A percentile compares a stretch with the other conserved stretches of the same genome.
These are phyloP conservation scores for Thymelicus sylvestris DNA, from an alignment of 2,888 invertebrate species.

Conservation along the genomic window DNA sequence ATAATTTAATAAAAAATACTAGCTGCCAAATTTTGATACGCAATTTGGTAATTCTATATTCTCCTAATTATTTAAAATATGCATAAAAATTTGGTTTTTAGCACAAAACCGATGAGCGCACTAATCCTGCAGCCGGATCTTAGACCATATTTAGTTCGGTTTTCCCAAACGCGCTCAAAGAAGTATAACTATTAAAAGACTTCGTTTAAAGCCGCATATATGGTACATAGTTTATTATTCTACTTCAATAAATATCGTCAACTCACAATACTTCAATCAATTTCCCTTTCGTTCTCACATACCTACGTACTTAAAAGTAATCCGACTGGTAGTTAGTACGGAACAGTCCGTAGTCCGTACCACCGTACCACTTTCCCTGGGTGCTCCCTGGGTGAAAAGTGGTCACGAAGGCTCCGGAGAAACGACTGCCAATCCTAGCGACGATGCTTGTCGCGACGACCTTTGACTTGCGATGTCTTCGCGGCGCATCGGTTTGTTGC, in stretches of 20 bases:
- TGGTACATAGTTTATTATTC: too few species aligned
- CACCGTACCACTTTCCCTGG: conserved; percentile 18
- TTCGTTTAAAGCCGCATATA: too few species aligned
- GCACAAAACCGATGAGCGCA: too few species aligned
- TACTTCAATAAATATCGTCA: conserved; percentile 4
- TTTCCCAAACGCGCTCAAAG: too few species aligned
- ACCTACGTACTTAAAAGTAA: conserved; percentile 7
- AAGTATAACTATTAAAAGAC: too few species aligned
- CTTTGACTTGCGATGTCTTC: conserved; percentile 25
- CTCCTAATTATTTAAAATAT: too few species aligned
- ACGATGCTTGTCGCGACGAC: conserved; percentile 32
- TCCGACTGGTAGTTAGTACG: conserved; percentile 13
- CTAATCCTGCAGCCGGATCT: too few species aligned
- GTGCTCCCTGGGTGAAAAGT: conserved; percentile 33
- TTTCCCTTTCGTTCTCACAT: conserved; percentile 34
- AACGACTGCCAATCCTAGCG: conserved; percentile 13
- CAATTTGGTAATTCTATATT: too few species aligned
- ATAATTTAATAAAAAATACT: too few species aligned
- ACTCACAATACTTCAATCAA: conserved; percentile 12
- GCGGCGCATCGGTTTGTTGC: conserved; percentile 5
- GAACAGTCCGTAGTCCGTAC: background rate
- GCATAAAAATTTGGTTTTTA: too few species aligned
- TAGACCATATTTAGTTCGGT: too few species aligned
- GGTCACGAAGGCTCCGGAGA: conserved; percentile 25
- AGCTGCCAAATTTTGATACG: too few species aligned